Evolutionary conservation across 2,797 vertebrate species (phyloP), one percentile per base, ranked within the genome.

Genomic region (Pseudochromis fuscus): DNA sequence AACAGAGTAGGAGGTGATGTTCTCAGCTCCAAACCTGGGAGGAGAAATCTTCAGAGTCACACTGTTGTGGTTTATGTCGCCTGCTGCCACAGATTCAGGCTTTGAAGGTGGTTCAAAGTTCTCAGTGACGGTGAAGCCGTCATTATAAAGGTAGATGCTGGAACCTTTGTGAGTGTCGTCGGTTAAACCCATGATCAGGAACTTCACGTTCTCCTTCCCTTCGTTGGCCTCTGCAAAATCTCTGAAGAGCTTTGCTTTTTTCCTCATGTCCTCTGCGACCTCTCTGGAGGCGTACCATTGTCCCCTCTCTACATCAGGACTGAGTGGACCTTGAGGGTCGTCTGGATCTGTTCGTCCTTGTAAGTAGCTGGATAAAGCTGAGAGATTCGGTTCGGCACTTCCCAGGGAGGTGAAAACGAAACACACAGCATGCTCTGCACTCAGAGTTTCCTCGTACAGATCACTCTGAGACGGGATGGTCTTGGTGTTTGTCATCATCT

Each of bases 41-140:
- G 76, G 33, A 67, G 63, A 61, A 35, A 70, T 16, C 19, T 61
- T 53, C 57, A 70, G 57, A 18, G 23, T 61, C 57, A 71, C 49
- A 37, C 49, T 71, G 58, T 27, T 35, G 40, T 62, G 67, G 16
- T 7, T 55, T 21, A 62, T 37, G 5, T 71, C 38, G 21, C 10
- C 40, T 23, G 6, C 48, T 28, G 49, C 61, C 46, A 70, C 57
- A 61, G 27, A 21, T 53, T 79, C 59, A 72, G 88, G 86, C 55
- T 86, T 88, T 48, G 85, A 81, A 24, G 86, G 82, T 0, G 75
- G 86, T 46, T 86, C 73, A 70, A 88, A 89, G 61, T 76, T 31
- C 7, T 75, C 49, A 51, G 0, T 78, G 50, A 46, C 18, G 1
- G 44, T 2, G 1, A 5, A 2, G 0, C 64, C 79, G 0, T 72